Base-by-base conservation (phyloP, 2,888 invertebrate genomes). In the Platycheirus albimanus region DNA sequence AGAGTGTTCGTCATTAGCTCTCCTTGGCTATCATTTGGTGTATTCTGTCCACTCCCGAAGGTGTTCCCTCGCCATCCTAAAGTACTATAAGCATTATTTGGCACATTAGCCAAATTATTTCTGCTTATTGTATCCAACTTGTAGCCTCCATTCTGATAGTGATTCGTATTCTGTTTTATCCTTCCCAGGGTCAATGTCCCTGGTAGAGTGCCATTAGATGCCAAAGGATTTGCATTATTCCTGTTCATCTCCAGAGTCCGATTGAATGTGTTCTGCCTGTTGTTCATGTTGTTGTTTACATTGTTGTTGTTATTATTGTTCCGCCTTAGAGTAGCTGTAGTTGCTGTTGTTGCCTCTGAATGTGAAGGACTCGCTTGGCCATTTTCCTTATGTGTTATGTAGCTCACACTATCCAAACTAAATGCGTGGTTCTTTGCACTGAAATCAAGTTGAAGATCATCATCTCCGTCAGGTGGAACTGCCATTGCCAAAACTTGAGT, bases 401-500 rank as follows among this genome's bases (percentile, higher is more conserved):
- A 97, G 88, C 96, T 96, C 71, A 97, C 96, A 88, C 96, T 97
- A 87, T 97, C 97, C 87, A 97, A 92, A 85, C 95, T 96, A 88
- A 96, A 97, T 0, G 96, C 96, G 88, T 96, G 96, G 90, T 96
- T 96, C 87, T 95, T 95, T 86, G 95, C 95, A 90, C 96, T 96
- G 88, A 96, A 96, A 90, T 97, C 97, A 70, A 97, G 90, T 88
- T 97, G 97, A 36, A 97, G 89, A 89, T 97, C 97, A 86, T 95
- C 95, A 80, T 93, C 94, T 84, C 95, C 96, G 87, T 97, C 97
- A 1, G 96, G 94, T 0, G 95, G 95, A 2, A 98, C 97, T 84
- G 96, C 96, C 97, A 97, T 97, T 85, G 97, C 97, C 2, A 97
- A 91, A 45, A 97, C 93, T 93, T 98, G 98, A 0, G 98, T 98